Conservation (phyloP, 2,888 invertebrate genomes). For the Fabriciana adippe region DNA sequence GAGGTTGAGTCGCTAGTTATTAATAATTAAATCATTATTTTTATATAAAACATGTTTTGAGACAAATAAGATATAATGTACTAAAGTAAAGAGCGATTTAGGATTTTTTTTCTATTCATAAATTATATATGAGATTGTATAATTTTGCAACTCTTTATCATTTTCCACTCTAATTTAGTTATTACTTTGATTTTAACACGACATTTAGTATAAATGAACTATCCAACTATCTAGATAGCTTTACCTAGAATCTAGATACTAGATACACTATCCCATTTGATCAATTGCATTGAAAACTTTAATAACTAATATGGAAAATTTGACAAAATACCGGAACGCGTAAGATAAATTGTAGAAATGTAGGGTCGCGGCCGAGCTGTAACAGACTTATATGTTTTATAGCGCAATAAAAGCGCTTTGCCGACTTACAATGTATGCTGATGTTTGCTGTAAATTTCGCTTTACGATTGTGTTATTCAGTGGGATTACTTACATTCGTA, state of each 20-base stretch:
- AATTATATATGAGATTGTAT: too few relatives aligned
- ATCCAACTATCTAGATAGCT: too few relatives aligned
- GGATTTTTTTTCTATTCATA: too few relatives aligned
- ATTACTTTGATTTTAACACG: too few relatives aligned
- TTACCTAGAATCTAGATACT: not conserved
- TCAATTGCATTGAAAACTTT: constrained; percentile 1
- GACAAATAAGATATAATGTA: too few relatives aligned
- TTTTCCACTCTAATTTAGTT: too few relatives aligned
- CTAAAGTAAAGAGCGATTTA: too few relatives aligned
- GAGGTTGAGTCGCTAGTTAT: too few relatives aligned
- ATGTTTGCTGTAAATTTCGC: constrained; percentile 49
- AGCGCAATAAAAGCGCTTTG: constrained; percentile 49
- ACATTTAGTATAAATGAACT: too few relatives aligned
- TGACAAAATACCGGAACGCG: not conserved
- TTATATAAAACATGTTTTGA: too few relatives aligned
- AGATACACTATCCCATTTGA: not conserved
- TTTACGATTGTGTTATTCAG: constrained; percentile 46
- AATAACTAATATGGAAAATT: constrained; percentile 9
- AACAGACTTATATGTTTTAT: constrained; percentile 43
- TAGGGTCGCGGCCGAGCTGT: constrained; percentile 5
- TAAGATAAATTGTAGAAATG: constrained; percentile 11
- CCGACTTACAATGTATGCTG: constrained; percentile 54
- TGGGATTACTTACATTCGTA: constrained; percentile 20
- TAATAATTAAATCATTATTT: too few relatives aligned
- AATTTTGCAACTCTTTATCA: too few relatives aligned